Evolutionary conservation across 2,797 vertebrate genomes (phyloP).

Genomic region (Microcaecilia unicolor): DNA sequence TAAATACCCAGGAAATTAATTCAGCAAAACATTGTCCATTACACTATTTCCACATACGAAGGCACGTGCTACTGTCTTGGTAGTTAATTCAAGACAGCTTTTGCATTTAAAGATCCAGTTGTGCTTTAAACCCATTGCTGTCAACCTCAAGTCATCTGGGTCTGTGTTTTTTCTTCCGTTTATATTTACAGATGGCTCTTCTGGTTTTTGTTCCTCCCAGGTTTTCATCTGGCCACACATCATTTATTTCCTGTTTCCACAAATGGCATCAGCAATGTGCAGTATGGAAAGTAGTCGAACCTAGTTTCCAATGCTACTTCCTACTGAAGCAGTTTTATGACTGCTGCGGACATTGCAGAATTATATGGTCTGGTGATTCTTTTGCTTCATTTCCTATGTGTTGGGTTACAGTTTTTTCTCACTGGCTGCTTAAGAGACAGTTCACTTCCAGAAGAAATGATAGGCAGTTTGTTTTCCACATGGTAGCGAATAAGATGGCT

Average conservation of each 20-base stretch:
- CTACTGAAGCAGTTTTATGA: no score
- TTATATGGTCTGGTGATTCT: no score
- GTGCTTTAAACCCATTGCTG: slow-evolving; percentile 56
- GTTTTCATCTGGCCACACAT: slow-evolving; percentile 25
- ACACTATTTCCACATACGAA: slow-evolving; percentile 46
- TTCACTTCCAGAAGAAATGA: slow-evolving; percentile 80
- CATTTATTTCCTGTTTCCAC: no score
- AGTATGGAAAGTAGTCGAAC: no score
- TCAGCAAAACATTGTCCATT: slow-evolving; percentile 33
- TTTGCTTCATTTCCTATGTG: slow-evolving; percentile 19
- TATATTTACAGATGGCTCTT: no score
- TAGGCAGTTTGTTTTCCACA: slow-evolving; percentile 81
- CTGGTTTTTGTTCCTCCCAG: slow-evolving; percentile 20
- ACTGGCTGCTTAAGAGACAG: slow-evolving; percentile 80
- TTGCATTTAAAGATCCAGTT: slow-evolving; percentile 45
- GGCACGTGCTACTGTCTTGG: slow-evolving; percentile 57
- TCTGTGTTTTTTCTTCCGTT: slow-evolving; percentile 38
- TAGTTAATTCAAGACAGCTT: slow-evolving; percentile 50
- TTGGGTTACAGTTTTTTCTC: slow-evolving; percentile 33
- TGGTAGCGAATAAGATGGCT: slow-evolving; percentile 84
- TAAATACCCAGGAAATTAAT: slow-evolving; percentile 28
- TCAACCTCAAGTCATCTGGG: slow-evolving; percentile 49
- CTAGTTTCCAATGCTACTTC: no score
- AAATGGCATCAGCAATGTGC: slow-evolving; percentile 27
- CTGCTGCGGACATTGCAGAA: no score